A percentile compares a stretch with the other conserved stretches of the same genome.
Conservation (phyloP, 2,888 invertebrate species). For the Xestia sexstrigata region DNA sequence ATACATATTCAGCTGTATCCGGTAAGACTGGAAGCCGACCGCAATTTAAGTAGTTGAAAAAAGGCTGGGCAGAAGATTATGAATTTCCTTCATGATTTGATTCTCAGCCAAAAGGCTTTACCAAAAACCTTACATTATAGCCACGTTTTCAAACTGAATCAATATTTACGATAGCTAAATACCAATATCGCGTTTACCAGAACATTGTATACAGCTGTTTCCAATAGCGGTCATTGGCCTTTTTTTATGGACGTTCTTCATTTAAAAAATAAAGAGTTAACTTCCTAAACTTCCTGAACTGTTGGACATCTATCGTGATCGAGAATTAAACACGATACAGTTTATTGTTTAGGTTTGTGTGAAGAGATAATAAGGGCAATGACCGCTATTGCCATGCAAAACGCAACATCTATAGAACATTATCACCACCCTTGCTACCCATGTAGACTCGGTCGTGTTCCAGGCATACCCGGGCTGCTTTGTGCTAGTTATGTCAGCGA, state of each 20-base stretch:
- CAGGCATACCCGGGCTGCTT: slow-evolving; percentile 21
- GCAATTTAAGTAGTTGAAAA: no score
- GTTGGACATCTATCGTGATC: background rate
- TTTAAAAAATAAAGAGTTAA: background rate
- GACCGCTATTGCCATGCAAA: background rate
- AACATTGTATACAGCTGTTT: background rate
- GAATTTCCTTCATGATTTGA: no score
- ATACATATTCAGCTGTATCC: no score
- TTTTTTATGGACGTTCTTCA: background rate
- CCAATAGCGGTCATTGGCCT: background rate
- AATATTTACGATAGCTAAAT: no score
- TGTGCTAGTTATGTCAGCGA: slow-evolving; percentile 28
- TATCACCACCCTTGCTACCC: background rate
- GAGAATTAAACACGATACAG: background rate
- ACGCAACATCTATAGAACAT: background rate
- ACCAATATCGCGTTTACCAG: background rate
- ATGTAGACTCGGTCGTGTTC: slow-evolving; percentile 14
- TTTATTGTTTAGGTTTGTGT: background rate
- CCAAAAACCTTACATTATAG: no score
- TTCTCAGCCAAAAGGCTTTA: no score
- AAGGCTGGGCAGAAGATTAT: no score
- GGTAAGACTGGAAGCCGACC: no score
- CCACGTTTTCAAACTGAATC: no score
- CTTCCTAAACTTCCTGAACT: background rate
- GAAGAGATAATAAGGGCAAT: background rate